Base-by-base conservation (phyloP, 2,113 vertebrate species). In the Alosa alosa region DNA sequence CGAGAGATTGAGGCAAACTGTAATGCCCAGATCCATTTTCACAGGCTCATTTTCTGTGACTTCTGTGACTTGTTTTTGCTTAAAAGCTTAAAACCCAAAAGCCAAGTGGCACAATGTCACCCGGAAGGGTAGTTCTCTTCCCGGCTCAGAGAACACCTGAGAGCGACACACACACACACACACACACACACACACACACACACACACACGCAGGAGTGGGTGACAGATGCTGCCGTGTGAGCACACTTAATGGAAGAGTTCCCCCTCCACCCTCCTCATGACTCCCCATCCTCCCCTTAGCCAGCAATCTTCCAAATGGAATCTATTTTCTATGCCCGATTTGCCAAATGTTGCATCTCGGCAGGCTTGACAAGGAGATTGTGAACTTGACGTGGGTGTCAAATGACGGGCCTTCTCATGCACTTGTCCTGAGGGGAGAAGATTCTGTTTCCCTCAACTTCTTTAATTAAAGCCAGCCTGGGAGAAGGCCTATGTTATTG, bases 261-360 rank as follows among this genome's bases (percentile, higher is more conserved):
- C 83, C 81, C 83, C 82, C 41, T 83, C 84, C 47, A 64, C 84
- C 15, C 22, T 49, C 49, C 81, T 45, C 84, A 82, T 2, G 72
- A 2, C 72, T 78, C 72, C 72, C 72, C 25, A 36, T 78, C 75
- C 31, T 39, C 1, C 83, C 81, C 82, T 84, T 55, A 45, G 64
- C 52, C 81, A 57, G 82, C 90, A 88, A 84, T 86, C 86, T 89
- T 92, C 87, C 25, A 89, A 92, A 90, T 91, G 82, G 90, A 86
- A 91, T 92, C 88, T 90, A 89, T 92, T 93, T 94, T 92, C 91
- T 91, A 39, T 78, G 90, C 90, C 86, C 92, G 90, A 94, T 93
- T 93, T 91, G 87, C 82, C 86, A 90, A 91, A 92, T 91, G 85
- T 87, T 87, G 87, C 81, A 85, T 86, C 89, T 88, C 84, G 75